phyloP scores from a whole-genome alignment of 2,888 invertebrate species.

The Philopedon plagiatum region DNA sequence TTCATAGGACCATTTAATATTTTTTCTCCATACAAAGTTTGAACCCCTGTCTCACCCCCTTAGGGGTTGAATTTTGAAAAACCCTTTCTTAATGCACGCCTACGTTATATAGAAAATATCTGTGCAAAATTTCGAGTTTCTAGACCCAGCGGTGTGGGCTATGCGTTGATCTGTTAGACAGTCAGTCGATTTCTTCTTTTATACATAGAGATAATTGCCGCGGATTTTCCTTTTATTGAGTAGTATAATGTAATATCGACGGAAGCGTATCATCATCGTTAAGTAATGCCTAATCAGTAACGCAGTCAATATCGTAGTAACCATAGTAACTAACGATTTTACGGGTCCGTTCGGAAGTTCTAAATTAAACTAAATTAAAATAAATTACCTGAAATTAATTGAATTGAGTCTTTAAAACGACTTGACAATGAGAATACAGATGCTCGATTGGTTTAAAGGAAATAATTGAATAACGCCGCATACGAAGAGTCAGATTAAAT shows the following conservation, averaged over 20 bases:
- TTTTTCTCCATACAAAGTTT: no score
- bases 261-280: not conserved
- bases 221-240: not conserved
- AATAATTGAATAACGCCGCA: conserved; percentile 7
- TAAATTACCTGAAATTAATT: conserved; percentile 18
- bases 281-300: not conserved
- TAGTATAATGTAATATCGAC: not conserved
- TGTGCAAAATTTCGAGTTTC: no score
- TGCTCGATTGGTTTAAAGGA: conserved; percentile 6
- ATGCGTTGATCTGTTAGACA: no score
- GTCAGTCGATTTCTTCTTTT: no score
- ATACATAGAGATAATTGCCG: not conserved
- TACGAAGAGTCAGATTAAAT: not conserved
- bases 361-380: conserved; percentile 25
- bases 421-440: conserved; percentile 12
- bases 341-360: conserved; percentile 4
- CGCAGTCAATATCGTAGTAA: not conserved
- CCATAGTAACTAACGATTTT: conserved; percentile 6
- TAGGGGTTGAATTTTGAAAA: no score
- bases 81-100: no score
- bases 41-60: no score
- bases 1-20: no score
- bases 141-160: no score
- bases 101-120: no score
- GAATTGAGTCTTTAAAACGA: conserved; percentile 8